Evolutionary conservation across 2,113 vertebrate species (phyloP), one percentile per base, ranked within the genome.

Genomic region (Strix aluco): DNA sequence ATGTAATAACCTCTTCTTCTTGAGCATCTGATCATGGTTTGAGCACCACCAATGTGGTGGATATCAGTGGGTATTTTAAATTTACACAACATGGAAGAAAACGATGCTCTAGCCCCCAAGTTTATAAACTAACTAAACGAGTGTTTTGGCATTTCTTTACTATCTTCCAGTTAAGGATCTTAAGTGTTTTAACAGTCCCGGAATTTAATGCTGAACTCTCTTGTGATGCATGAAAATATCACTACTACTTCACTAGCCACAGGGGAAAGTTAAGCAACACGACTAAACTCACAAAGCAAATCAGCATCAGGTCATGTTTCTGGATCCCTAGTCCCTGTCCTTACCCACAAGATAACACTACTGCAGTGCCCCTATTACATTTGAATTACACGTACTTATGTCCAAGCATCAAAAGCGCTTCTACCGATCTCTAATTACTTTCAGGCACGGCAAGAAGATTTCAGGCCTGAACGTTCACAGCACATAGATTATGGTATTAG

Each of bases 81-180:
- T 49, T 30, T 75, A 70, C 61, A 94, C 23, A 89, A 54, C 25
- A 15, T 13, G 38, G 38, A 82, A 79, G 62, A 79, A 89, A 88
- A 93, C 10, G 0, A 75, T 46, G 26, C 73, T 93, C n/a, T 38
- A 91, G 34, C 19, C 44, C 25, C 36, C 52, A 69, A 13, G 72
- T 91, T 94, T 94, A 94, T 69, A 91, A 69, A 92, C 23, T 61
- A 81, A 42, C 34, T 58, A 87, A 93, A 91, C 42, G 12, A 85
- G 49, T 51, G 29, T 63, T 95, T 69, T 84, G 62, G 34, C 29
- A 54, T 52, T 92, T 88, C 69, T 86, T 84, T 55, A 80, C 42
- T 58, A 30, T 44, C 42, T 91, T 55, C 65, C 63, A 47, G 86
- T 80, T 69, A 87, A 57, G 57, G 66, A 91, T 65, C 19, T 61